These are phyloP conservation scores for Hylaeus volcanicus DNA, from an alignment of 1,140 invertebrate species.

Conservation along the genomic window DNA sequence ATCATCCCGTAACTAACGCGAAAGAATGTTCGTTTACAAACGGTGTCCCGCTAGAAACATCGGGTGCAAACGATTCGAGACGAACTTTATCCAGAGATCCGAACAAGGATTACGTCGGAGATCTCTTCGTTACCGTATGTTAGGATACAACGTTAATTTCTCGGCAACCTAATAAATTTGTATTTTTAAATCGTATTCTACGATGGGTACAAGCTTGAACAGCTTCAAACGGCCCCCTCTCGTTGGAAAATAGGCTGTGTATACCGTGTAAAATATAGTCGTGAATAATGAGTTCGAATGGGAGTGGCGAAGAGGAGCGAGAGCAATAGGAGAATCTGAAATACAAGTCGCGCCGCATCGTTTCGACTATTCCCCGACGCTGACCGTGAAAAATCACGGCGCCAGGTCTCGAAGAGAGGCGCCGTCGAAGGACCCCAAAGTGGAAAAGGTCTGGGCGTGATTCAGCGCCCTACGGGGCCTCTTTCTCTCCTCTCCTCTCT, in stretches of 20 bases:
- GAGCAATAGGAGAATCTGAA: constrained; percentile 19
- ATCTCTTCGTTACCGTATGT: too few species aligned
- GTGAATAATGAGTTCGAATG: constrained; percentile 13
- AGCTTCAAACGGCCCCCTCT: neutral
- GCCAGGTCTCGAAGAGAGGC: constrained; percentile 48
- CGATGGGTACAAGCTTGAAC: neutral
- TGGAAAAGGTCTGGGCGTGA: constrained; percentile 60
- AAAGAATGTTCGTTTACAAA: neutral
- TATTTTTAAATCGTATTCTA: neutral
- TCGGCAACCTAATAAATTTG: neutral
- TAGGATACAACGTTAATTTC: too few species aligned
- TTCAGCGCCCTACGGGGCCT: constrained; percentile 55
- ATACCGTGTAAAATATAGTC: constrained; percentile 15
- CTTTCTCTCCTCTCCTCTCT: neutral
- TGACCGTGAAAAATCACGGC: constrained; percentile 70
- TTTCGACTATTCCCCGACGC: constrained; percentile 58
- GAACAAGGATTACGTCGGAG: too few species aligned
- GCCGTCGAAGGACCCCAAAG: constrained; percentile 48
- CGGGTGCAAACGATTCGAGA: too few species aligned
- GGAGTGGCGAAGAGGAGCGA: neutral
- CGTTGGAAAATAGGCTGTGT: neutral
- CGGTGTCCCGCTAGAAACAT: too few species aligned
- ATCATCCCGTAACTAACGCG: neutral
- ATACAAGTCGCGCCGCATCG: constrained; percentile 40
- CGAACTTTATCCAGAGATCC: too few species aligned